Evolutionary conservation across 2,888 invertebrate genomes (phyloP), one percentile per base, ranked within the genome.

Genomic region (Syrista parreyssii): DNA sequence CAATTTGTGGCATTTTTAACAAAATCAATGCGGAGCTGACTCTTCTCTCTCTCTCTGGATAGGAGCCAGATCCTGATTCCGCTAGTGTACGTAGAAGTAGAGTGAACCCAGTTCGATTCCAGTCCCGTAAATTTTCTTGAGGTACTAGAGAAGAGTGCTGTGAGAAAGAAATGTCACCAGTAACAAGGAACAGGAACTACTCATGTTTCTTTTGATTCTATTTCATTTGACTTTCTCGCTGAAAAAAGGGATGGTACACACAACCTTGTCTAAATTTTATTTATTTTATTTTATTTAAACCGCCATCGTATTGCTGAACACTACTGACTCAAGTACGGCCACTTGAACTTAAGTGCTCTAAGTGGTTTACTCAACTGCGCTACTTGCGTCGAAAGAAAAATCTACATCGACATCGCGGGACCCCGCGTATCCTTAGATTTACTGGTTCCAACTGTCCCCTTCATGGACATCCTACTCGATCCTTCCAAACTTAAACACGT

Each of bases 1-100:
- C 82, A 82, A 84, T 84, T 83, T 83, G 82, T 79, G 79, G 81
- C 80, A 79, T 82, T 83, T 81, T 80, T 81, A 82, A 80, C 81
- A 77, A 82, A 86, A 85, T 86, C 84, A 82, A 83, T 83, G 83
- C 80, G 79, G 23, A 55, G 68, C 78, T 32, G 76, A 77, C 55
- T 81, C 76, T 80, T 79, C 80, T 78, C 79, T 79, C 80, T 78
- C 79, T 80, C 55, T 68, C 82, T 85, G 85, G 85, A 86, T 81
- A 83, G 80, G 72, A 78, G 85, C 85, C 83, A 85, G 81, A 81
- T 82, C 76, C 81, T 76, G 80, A 80, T 86, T 80, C 81, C 79
- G 76, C 74, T 73, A 68, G 23, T 9, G 23, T 55, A 55, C 55
- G 36, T 68, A 75, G 73, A 36, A 36, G 75, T 76, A 76, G 78